Base-by-base conservation (phyloP, 1,140 invertebrate species). In the Euura lappo region DNA sequence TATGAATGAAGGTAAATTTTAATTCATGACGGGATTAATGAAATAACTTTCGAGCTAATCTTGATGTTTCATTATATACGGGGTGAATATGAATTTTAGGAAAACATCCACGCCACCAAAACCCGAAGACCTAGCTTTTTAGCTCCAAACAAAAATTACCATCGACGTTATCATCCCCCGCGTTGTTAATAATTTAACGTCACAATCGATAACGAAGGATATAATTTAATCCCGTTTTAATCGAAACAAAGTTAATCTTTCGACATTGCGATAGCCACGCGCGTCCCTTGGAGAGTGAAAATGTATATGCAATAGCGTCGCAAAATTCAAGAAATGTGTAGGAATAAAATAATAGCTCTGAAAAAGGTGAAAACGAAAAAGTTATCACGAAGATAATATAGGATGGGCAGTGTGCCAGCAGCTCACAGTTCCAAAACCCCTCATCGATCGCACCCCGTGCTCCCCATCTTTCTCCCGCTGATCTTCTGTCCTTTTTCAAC, bases 371-470 rank as follows among this genome's bases (percentile, higher is more conserved):
- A 60, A 60, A 60, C 3, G 8, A 8, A n/a, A 60, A 6, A 73
- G 74, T 71, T 70, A 68, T 13, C 44, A 44, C 43, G 74, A 70
- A 68, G 43, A 47, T 66, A 74, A 65, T 66, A 65, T 65, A 67
- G 71, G 77, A 65, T 71, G 70, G 76, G 79, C 78, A 76, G 46
- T 51, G 44, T 81, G 76, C 79, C 77, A 81, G 77, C 13, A 43
- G 4, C 6, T 65, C 69, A 51, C 46, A 77, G 74, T 73, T 71
- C 74, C 76, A 68, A 78, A 60, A 77, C 51, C 65, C 70, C 45
- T 76, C 78, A 79, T 77, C 73, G 78, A 77, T 78, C 78, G 78
- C 28, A 13, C 45, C 44, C 69, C 71, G 69, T 45, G 64, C 72
- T 70, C 44, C 4, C 72, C 60, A 65, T 7, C 13, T 72, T 44